Evolutionary conservation across 2,888 invertebrate species (phyloP), one percentile per base, ranked within the genome.

Genomic region (Piscicola geometra): DNA sequence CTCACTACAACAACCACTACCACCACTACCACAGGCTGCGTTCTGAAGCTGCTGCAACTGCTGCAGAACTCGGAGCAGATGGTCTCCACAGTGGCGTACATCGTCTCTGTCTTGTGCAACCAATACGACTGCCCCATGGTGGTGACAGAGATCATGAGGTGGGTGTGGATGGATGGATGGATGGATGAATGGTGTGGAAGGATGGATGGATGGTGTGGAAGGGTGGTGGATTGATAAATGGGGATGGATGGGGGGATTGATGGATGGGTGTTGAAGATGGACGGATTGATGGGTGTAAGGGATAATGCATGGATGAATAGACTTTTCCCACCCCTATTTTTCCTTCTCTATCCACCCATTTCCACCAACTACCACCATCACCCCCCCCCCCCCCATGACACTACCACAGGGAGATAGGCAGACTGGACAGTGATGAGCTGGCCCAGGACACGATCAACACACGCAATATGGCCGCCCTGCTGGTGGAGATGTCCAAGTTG

Each of bases 31-130:
- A 41, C 76, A 80, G 80, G 77, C 36, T 80, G 79, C 71, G 77
- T 75, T 21, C 52, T 85, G 78, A 85, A 85, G 81, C 81, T 86
- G 83, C 87, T 87, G 32, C 88, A 93, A 89, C 83, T 92, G 71
- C 87, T 93, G 41, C 92, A 92, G 86, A 88, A 90, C 80, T 88
- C 89, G 82, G 93, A 93, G 81, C 90, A 91, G 85, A 86, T 92
- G 50, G 89, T 90, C 0, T 85, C 87, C 18, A 89, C 90, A 35
- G 87, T 92, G 80, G 90, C 91, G 36, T 88, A 89, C 77, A 91
- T 91, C 36, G 89, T 93, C 0, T 88, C 90, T 52, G 88, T 90
- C 77, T 87, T 93, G 81, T 89, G 90, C 0, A 88, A 88, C 79
- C 89, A 90, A 71, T 91, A 89, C 85, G 89, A 88, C 18, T 89